Conservation (phyloP, 2,888 invertebrate genomes). For the Diloba caeruleocephala region DNA sequence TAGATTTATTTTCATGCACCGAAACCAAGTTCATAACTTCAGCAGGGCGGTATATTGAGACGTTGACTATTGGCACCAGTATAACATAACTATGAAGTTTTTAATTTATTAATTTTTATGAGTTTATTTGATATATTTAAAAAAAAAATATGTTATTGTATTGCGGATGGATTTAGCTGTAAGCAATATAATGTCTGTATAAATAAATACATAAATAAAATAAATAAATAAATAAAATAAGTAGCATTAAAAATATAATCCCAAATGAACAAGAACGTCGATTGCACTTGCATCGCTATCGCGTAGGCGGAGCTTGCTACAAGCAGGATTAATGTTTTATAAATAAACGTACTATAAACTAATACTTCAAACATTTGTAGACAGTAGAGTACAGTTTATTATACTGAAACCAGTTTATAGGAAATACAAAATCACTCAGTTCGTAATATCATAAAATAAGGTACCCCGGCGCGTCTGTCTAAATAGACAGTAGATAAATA, state of each 20-base stretch:
- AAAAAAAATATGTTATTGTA: too few species aligned
- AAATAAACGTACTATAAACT: slow-evolving; percentile 30
- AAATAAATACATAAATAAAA: too few species aligned
- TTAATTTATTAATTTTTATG: too few species aligned
- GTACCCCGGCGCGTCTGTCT: slow-evolving; percentile 19
- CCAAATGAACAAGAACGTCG: slow-evolving; percentile 37
- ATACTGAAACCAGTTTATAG: slow-evolving; percentile 12
- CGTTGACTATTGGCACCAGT: too few species aligned
- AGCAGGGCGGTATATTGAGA: too few species aligned
- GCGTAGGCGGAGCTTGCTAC: slow-evolving; percentile 32
- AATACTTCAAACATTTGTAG: slow-evolving; percentile 45
- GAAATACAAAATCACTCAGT: slow-evolving; percentile 12
- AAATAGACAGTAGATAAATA: slow-evolving; percentile 12
- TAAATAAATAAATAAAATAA: slow-evolving; percentile 2
- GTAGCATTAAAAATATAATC: slow-evolving; percentile 23
- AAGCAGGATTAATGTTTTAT: slow-evolving; percentile 44
- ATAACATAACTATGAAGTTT: too few species aligned
- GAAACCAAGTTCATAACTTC: too few species aligned
- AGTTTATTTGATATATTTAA: too few species aligned
- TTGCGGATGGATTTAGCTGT: too few species aligned
- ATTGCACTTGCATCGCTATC: slow-evolving; percentile 22
- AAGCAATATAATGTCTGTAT: too few species aligned
- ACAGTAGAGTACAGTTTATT: slow-evolving; percentile 19
- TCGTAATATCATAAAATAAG: slow-evolving; percentile 10
- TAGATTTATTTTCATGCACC: too few species aligned